phyloP scores from a whole-genome alignment of 2,888 invertebrate species.

The Prosapia bicincta region DNA sequence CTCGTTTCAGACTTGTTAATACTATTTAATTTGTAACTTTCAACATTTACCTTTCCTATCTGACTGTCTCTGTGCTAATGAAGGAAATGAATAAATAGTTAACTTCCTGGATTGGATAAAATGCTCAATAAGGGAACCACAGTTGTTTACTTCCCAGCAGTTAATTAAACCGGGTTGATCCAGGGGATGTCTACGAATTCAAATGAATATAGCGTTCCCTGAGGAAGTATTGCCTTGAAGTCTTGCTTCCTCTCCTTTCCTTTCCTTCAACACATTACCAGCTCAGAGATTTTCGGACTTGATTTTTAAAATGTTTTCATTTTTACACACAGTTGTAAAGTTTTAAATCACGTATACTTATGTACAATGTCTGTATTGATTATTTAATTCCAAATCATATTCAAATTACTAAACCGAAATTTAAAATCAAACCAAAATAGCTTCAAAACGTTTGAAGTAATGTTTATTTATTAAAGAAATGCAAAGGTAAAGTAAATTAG shows the following conservation, averaged over 20 bases:
- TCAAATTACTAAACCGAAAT: too few species aligned
- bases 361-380: too few species aligned
- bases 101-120: background rate
- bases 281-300: too few species aligned
- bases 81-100: constrained; percentile 2
- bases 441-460: too few species aligned
- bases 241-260: background rate
- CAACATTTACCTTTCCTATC: background rate
- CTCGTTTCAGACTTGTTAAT: background rate
- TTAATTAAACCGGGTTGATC: background rate
- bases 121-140: background rate
- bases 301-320: too few species aligned
- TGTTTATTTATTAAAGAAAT: too few species aligned
- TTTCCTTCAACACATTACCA: too few species aligned
- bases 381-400: too few species aligned
- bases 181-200: background rate
- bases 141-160: background rate
- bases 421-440: too few species aligned
- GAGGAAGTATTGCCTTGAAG: background rate
- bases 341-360: too few species aligned
- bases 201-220: background rate
- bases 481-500: too few species aligned
- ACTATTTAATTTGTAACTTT: background rate
- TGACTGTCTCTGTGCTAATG: background rate
- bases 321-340: too few species aligned